Evolutionary conservation across 2,888 invertebrate species (phyloP).

Genomic region (Lasioglossum calceatum): DNA sequence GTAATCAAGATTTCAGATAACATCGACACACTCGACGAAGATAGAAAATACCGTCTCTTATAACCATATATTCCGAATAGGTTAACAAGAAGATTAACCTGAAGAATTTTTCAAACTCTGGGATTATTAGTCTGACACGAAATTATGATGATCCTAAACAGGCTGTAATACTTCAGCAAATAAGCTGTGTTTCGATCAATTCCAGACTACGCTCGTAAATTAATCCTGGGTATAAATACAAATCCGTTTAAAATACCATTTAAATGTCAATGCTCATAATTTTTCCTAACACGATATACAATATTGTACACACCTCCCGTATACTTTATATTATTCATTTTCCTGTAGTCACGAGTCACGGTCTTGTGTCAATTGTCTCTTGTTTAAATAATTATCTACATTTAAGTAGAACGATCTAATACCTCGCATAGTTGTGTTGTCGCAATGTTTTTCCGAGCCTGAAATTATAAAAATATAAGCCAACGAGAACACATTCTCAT

Average conservation of each 20-base stretch:
- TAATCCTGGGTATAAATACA: neutral
- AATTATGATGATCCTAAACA: neutral
- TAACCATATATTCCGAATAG: neutral
- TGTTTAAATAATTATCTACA: too few species aligned
- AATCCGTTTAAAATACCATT: neutral
- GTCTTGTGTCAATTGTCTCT: too few species aligned
- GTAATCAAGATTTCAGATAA: slow-evolving; percentile 55
- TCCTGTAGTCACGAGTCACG: too few species aligned
- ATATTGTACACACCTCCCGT: too few species aligned
- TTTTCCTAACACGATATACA: neutral
- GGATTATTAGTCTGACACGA: neutral
- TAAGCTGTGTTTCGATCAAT: neutral
- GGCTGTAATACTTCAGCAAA: neutral
- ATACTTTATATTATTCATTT: too few species aligned
- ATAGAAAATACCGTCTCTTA: slow-evolving; percentile 26
- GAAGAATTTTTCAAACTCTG: neutral
- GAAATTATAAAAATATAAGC: too few species aligned
- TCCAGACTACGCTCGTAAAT: neutral
- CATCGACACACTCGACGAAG: slow-evolving; percentile 48
- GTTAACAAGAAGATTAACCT: slow-evolving; percentile 15
- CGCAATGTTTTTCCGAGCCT: too few species aligned
- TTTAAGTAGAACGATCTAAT: too few species aligned
- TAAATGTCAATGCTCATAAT: neutral
- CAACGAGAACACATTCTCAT: too few species aligned
- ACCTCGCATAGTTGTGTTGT: too few species aligned